Conservation (phyloP, 1,140 invertebrate genomes). For the Bombus consobrinus region DNA sequence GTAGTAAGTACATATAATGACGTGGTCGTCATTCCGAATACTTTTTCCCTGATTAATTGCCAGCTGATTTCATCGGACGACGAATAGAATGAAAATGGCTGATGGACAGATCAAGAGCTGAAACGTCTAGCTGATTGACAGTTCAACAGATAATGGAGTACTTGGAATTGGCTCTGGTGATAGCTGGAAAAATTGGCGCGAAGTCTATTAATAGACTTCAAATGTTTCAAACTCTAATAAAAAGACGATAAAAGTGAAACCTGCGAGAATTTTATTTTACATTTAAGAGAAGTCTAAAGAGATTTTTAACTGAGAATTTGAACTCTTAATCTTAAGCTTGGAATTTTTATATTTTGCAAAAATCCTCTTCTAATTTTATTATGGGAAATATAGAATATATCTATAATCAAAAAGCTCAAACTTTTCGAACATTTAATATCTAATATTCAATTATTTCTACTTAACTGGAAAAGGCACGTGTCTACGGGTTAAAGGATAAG, state of each 20-base stretch:
- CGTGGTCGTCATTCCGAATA: slow-evolving; percentile 18
- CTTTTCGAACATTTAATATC: neutral
- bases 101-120: neutral
- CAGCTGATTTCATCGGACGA: slow-evolving; percentile 17
- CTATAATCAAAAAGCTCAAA: neutral
- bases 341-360: too few species aligned
- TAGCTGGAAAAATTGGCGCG: slow-evolving; percentile 2
- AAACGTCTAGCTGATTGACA: slow-evolving; percentile 21
- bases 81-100: neutral
- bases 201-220: slow-evolving; percentile 13
- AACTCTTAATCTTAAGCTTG: too few species aligned
- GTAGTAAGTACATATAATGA: slow-evolving; percentile 1
- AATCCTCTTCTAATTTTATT: too few species aligned
- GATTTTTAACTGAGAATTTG: too few species aligned
- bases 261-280: too few species aligned
- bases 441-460: neutral
- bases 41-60: slow-evolving; percentile 48
- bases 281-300: too few species aligned
- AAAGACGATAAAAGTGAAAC: too few species aligned
- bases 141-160: neutral
- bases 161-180: slow-evolving; percentile 1
- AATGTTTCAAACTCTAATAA: too few species aligned
- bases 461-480: neutral
- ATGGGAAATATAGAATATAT: too few species aligned
- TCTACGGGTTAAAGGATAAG: neutral